phyloP scores from a whole-genome alignment of 2,797 vertebrate genomes.

The Malurus splendens region DNA sequence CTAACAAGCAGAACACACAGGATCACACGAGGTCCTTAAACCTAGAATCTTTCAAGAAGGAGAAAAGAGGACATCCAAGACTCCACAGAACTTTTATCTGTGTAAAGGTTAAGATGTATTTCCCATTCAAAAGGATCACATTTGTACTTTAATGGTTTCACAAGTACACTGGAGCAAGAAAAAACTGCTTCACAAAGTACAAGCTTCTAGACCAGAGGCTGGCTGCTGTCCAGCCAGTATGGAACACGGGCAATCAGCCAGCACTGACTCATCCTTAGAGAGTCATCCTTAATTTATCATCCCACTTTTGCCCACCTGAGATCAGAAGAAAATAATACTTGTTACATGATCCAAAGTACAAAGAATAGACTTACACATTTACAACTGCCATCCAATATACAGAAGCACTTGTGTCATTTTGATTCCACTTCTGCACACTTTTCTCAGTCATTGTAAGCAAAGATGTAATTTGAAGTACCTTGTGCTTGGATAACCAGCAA shows the following conservation, averaged over 20 bases:
- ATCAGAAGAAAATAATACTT: not conserved
- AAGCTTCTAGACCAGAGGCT: not conserved
- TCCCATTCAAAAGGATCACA: not conserved
- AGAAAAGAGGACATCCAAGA: not conserved
- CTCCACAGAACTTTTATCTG: not conserved
- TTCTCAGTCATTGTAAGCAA: not conserved
- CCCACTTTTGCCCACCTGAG: not conserved
- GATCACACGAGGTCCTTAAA: not conserved
- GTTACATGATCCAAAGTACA: not conserved
- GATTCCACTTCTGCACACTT: not conserved
- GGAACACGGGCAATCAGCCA: not conserved
- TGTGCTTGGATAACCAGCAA: not conserved
- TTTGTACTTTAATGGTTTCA: not conserved
- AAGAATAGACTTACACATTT: not conserved
- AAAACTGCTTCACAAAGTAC: not conserved
- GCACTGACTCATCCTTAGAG: not conserved
- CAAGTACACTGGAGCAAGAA: not conserved
- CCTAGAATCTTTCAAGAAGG: not conserved
- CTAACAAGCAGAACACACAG: not conserved
- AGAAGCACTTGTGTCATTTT: not conserved
- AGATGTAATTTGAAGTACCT: not conserved
- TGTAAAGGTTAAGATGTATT: not conserved
- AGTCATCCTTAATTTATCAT: not conserved
- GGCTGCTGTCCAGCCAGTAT: not conserved
- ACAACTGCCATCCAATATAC: not conserved